Conservation (phyloP, 2,888 invertebrate species). For the Drosophila siamana region DNA sequence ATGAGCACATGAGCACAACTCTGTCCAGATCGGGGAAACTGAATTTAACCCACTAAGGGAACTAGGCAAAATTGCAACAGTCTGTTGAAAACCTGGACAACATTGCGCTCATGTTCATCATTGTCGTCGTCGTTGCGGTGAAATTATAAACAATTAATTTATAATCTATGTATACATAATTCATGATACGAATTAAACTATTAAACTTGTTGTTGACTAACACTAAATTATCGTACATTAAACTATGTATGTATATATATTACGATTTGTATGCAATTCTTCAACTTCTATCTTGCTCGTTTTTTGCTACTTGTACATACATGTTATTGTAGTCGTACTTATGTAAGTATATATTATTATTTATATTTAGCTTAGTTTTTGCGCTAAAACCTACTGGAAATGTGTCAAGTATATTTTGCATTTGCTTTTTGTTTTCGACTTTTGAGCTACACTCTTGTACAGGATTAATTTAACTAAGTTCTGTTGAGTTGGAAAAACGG, state of each 20-base stretch:
- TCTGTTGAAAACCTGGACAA: constrained; percentile 65
- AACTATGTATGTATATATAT: constrained; percentile 37
- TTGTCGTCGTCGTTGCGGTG: not conserved
- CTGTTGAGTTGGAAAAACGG: constrained; percentile 7
- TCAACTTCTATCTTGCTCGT: constrained; percentile 10
- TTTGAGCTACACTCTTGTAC: constrained; percentile 34
- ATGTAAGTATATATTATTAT: constrained; percentile 13
- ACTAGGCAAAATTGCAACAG: constrained; percentile 83
- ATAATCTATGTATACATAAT: constrained; percentile 24
- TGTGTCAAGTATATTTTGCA: constrained; percentile 43
- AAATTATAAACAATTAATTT: constrained; percentile 13
- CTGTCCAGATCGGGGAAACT: constrained; percentile 75
- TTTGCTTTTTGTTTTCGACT: constrained; percentile 18
- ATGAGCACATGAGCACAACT: constrained; percentile 66
- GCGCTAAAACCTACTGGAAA: constrained; percentile 60
- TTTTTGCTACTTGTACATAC: constrained; percentile 18
- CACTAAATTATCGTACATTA: constrained; percentile 47
- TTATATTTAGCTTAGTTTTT: constrained; percentile 24
- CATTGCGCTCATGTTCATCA: constrained; percentile 49
- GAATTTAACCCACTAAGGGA: constrained; percentile 85
- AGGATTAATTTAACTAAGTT: constrained; percentile 29
- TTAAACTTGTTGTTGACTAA: constrained; percentile 33
- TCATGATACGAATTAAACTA: constrained; percentile 48
- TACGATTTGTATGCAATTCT: constrained; percentile 51
- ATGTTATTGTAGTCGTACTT: constrained; percentile 6